Evolutionary conservation across 2,113 vertebrate species (phyloP).

Genomic region (Rhinoptilus africanus): DNA sequence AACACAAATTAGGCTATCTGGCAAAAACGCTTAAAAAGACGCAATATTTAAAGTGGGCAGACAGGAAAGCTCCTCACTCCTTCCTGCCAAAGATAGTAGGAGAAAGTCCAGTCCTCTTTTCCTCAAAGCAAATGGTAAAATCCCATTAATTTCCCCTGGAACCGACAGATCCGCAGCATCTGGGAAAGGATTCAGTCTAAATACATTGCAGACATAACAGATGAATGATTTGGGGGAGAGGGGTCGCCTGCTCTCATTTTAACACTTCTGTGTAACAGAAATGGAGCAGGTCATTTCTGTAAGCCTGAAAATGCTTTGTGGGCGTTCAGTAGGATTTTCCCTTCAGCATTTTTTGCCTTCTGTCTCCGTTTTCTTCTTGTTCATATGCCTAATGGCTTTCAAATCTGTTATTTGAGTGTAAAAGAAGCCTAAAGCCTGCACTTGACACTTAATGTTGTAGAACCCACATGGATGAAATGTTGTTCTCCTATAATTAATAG

Average conservation of each 20-base stretch:
- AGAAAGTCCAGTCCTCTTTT: constrained; percentile 54
- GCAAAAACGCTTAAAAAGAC: not conserved
- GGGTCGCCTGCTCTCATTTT: not conserved
- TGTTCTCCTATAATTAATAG: not conserved
- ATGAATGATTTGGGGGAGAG: not conserved
- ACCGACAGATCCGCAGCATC: not conserved
- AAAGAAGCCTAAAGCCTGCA: not conserved
- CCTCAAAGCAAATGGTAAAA: constrained; percentile 43
- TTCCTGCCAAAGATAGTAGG: constrained; percentile 42
- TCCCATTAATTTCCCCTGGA: constrained; percentile 50
- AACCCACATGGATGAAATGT: not conserved
- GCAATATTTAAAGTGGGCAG: constrained; percentile 20
- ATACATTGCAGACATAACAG: not conserved
- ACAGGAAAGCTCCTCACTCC: not conserved
- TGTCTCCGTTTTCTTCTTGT: constrained; percentile 12
- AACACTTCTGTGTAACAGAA: constrained; percentile 6
- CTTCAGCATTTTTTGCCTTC: not conserved
- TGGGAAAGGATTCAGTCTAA: constrained; percentile 35
- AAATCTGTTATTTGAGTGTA: not conserved
- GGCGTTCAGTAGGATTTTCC: constrained; percentile 15
- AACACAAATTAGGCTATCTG: constrained; percentile 11
- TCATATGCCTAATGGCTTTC: constrained; percentile 26
- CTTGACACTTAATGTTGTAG: not conserved
- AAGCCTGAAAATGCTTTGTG: constrained; percentile 3
- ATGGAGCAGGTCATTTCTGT: not conserved